These are phyloP conservation scores for Drosophila neocordata DNA, from an alignment of 1,140 invertebrate genomes.

Conservation along the genomic window DNA sequence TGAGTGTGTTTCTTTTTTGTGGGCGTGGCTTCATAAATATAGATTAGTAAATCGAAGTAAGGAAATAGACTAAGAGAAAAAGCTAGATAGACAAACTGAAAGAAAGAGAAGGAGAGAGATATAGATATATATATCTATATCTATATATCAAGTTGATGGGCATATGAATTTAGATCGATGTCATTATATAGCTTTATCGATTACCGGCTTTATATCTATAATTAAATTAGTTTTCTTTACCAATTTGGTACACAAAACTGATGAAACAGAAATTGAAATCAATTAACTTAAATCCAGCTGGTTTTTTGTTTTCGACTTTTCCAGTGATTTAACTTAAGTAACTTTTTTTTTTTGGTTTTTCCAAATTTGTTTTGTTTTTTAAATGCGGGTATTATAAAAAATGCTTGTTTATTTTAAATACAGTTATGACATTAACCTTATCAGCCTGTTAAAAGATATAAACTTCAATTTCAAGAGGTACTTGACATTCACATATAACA, in stretches of 20 bases:
- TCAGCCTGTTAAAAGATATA: conserved; percentile 26
- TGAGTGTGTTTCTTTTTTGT: not conserved
- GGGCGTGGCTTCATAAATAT: conserved; percentile 64
- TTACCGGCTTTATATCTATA: not conserved
- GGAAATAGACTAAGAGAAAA: conserved; percentile 30
- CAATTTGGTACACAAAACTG: not conserved
- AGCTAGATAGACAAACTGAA: not conserved
- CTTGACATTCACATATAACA: conserved; percentile 78
- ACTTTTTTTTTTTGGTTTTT: too few species aligned
- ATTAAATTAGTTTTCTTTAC: conserved; percentile 1
- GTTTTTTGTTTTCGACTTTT: too few species aligned
- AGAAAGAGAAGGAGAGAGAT: conserved; percentile 26
- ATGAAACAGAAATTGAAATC: not conserved
- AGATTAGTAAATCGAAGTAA: conserved; percentile 58
- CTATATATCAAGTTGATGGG: not conserved
- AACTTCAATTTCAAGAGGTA: conserved; percentile 45
- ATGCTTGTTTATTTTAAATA: conserved; percentile 29
- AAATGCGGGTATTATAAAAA: conserved; percentile 22
- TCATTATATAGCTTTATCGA: conserved; percentile 13
- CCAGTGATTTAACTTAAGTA: not conserved
- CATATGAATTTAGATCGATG: conserved; percentile 23
- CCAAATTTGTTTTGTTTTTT: conserved; percentile 42
- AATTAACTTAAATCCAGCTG: not conserved
- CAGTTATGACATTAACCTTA: conserved; percentile 75
- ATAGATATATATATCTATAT: not conserved